phyloP scores from a whole-genome alignment of 2,888 invertebrate species.

The Drosophila barbarae region DNA sequence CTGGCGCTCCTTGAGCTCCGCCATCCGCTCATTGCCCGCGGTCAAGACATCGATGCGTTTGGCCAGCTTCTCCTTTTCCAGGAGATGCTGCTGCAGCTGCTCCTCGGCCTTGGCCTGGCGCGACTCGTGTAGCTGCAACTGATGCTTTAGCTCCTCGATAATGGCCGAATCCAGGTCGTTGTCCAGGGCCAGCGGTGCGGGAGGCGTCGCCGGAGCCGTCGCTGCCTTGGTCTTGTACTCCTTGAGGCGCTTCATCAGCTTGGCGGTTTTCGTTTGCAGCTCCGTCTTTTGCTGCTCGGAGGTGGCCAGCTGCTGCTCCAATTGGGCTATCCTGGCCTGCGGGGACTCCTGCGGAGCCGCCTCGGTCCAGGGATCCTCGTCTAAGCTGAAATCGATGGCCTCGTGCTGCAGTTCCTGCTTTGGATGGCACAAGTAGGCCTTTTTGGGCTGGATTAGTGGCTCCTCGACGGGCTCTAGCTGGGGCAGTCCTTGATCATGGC shows the following conservation, averaged over 20 bases:
- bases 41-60: conserved; percentile 88
- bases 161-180: conserved; percentile 88
- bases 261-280: conserved; percentile 86
- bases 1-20: conserved; percentile 90
- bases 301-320: conserved; percentile 82
- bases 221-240: conserved; percentile 84
- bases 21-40: conserved; percentile 87
- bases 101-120: conserved; percentile 82
- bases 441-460: conserved; percentile 81
- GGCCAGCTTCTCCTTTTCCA: conserved; percentile 85
- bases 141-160: conserved; percentile 88
- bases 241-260: conserved; percentile 91
- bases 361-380: conserved; percentile 83
- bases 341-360: conserved; percentile 78
- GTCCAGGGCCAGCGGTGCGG: conserved; percentile 57
- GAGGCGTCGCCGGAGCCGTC: conserved; percentile 10
- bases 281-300: conserved; percentile 83
- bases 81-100: conserved; percentile 83
- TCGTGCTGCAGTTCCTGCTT: conserved; percentile 16
- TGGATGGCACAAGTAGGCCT: conserved; percentile 81
- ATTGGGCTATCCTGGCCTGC: conserved; percentile 80
- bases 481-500: conserved; percentile 40
- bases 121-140: conserved; percentile 85
- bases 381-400: conserved; percentile 71
- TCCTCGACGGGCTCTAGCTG: conserved; percentile 74